These are phyloP conservation scores for Furcifer pardalis DNA, from an alignment of 2,797 vertebrate genomes.

Conservation along the genomic window DNA sequence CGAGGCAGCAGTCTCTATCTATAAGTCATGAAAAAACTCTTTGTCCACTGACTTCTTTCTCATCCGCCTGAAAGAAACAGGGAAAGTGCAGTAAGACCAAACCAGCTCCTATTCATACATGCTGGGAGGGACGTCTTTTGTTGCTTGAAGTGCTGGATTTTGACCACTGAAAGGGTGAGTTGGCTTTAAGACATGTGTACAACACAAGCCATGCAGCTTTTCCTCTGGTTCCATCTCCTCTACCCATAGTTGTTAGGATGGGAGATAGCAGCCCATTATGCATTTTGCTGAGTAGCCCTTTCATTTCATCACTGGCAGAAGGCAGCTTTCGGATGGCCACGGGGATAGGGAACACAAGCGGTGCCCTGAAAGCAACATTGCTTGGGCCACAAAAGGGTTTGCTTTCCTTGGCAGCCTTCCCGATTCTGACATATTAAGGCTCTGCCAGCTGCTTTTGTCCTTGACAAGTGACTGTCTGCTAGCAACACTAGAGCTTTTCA, in stretches of 20 bases:
- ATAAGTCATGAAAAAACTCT: constrained; percentile 39
- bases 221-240: background rate
- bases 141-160: background rate
- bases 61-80: constrained; percentile 8
- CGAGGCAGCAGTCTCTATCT: constrained; percentile 42
- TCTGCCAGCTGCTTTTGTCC: constrained; percentile 67
- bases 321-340: constrained; percentile 53
- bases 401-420: constrained; percentile 65
- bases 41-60: constrained; percentile 25
- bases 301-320: constrained; percentile 46
- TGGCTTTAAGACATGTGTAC: background rate
- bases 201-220: background rate
- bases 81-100: background rate
- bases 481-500: constrained; percentile 45
- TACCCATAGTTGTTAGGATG: constrained; percentile 13
- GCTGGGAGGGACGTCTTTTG: constrained; percentile 1
- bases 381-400: constrained; percentile 51
- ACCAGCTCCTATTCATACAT: background rate
- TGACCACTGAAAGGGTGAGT: background rate
- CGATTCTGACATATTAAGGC: constrained; percentile 41
- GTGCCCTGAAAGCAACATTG: constrained; percentile 36
- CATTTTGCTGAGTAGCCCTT: constrained; percentile 44
- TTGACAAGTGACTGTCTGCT: constrained; percentile 64
- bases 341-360: constrained; percentile 43
- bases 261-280: constrained; percentile 28